Conservation (phyloP, 2,797 vertebrate species). For the Nyctalus aviator region DNA sequence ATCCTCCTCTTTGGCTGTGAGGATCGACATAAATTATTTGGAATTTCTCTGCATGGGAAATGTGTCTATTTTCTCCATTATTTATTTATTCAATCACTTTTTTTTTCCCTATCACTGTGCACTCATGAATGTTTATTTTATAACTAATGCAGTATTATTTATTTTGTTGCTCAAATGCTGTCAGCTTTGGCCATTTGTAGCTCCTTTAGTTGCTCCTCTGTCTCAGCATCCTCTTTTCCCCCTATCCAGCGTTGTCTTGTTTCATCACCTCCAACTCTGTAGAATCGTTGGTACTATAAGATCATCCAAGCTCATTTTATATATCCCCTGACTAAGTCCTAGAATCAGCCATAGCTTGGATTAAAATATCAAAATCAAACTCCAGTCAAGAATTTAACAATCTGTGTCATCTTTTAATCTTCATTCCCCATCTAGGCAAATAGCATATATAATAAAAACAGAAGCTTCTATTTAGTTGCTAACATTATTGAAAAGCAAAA, state of each 20-base stretch:
- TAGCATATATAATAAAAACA: slow-evolving; percentile 24
- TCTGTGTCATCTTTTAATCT: background rate
- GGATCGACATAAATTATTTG: background rate
- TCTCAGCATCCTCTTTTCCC: background rate
- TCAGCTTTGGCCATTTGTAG: background rate
- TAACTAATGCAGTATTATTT: background rate
- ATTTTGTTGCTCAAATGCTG: background rate
- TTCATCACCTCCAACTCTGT: background rate
- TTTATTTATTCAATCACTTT: background rate
- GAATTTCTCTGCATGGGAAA: background rate
- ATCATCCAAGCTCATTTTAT: background rate
- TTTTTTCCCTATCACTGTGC: background rate
- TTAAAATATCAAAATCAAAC: slow-evolving; percentile 44
- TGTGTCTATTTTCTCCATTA: background rate
- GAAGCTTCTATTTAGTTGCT: background rate
- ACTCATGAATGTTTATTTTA: background rate
- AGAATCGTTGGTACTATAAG: background rate
- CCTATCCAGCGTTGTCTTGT: background rate
- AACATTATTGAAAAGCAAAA: slow-evolving; percentile 23
- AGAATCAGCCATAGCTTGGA: background rate
- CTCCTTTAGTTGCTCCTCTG: background rate
- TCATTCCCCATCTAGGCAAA: background rate
- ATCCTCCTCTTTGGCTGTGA: background rate
- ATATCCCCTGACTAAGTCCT: background rate
- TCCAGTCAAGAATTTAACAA: background rate